phyloP scores from a whole-genome alignment of 2,113 vertebrate genomes.

The Theropithecus gelada region DNA sequence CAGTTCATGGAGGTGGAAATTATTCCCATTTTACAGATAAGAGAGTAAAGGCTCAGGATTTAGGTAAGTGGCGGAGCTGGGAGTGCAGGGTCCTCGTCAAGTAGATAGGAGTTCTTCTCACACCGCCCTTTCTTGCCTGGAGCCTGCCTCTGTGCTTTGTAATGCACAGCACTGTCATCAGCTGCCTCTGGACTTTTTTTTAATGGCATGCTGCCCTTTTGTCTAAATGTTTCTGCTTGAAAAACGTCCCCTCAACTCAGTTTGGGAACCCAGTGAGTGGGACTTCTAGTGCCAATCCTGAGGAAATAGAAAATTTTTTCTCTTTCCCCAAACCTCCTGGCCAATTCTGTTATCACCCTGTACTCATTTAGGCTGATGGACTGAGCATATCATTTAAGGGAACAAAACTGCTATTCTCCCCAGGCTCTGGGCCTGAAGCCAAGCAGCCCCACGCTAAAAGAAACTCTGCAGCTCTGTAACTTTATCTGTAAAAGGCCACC shows the following conservation, averaged over 20 bases:
- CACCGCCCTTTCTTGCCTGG: not conserved
- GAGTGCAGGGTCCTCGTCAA: not conserved
- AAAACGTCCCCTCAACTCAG: not conserved
- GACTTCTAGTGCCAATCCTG: not conserved
- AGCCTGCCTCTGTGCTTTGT: not conserved
- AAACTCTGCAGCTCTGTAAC: not conserved
- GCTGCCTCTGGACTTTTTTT: not conserved
- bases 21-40: not conserved
- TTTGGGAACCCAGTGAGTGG: not conserved
- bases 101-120: not conserved
- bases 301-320: not conserved
- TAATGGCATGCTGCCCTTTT: not conserved
- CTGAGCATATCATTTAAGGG: slow-evolving; percentile 16
- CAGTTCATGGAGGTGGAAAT: not conserved
- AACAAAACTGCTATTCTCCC: slow-evolving; percentile 60
- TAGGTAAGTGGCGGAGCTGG: not conserved
- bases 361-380: slow-evolving; percentile 61
- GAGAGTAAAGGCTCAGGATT: not conserved
- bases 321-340: not conserved
- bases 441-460: not conserved
- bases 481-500: not conserved
- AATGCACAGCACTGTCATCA: not conserved
- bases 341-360: slow-evolving; percentile 58
- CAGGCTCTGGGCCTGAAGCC: slow-evolving; percentile 24
- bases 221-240: not conserved